Base-by-base conservation (phyloP, 1,140 invertebrate species). In the Aphidius ervi region DNA sequence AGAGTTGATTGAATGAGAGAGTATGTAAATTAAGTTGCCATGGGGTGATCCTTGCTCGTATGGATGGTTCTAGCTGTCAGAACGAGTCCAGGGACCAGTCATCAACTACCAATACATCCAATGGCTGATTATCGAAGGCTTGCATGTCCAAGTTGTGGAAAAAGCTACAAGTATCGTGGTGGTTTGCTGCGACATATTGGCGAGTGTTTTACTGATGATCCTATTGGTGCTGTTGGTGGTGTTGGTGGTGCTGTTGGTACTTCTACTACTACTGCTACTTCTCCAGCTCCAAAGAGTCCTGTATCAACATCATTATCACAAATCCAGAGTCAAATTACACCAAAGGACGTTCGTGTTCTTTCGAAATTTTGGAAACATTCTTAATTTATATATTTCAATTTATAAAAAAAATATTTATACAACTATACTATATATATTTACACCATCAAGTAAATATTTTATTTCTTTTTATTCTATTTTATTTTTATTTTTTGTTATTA, bases 101-200 rank as follows among this genome's bases (percentile, higher is more conserved):
- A 58, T 9, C 49, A 52, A 5, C 43, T 31, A 10, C 49, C 64
- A 56, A 59, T 57, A 52, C 74, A 73, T 68, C 70, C 68, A 41
- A 72, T 74, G 70, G 69, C 71, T 45, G 71, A 73, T 69, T 74
- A 76, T 67, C 71, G 72, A 42, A 68, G 75, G 62, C 68, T 76
- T 43, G 70, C 71, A 65, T 78, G 77, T 58, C 75, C 72, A 37
- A 74, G 69, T 61, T 77, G 75, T 61, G 74, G 74, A 37, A 71
- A 73, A 57, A 75, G 69, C 64, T 78, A 77, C 70, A 77, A 78
- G 62, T 77, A 77, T 70, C 70, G 76, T 57, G 73, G 75, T 55
- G 73, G 73, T 62, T 62, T 76, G 56, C 66, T 76, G 45, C 67
- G 72, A 59, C 77, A 82, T 68, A 68, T 81, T 54, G 65, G 69